Conservation (phyloP, 2,797 vertebrate species). For the Gastrophryne carolinensis region DNA sequence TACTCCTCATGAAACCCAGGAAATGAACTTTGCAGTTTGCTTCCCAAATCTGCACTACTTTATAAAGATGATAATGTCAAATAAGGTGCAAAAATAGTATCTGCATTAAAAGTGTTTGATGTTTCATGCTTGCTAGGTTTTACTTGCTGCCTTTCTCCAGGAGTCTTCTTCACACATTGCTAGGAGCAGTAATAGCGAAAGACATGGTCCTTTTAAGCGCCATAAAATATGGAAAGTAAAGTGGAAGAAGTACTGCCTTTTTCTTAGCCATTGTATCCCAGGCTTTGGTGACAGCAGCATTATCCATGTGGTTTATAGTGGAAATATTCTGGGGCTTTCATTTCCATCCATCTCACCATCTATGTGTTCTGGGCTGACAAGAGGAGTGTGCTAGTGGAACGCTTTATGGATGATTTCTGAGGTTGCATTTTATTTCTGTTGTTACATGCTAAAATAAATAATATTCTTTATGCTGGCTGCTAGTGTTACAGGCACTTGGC, state of each 20-base stretch:
- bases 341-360: constrained; percentile 21
- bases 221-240: constrained; percentile 36
- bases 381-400: neutral
- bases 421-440: constrained; percentile 31
- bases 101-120: constrained; percentile 36
- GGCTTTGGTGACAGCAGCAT: constrained; percentile 28
- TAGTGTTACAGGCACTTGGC: constrained; percentile 13
- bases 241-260: neutral
- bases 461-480: constrained; percentile 5
- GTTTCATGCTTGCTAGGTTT: constrained; percentile 44
- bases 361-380: neutral
- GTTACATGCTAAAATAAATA: constrained; percentile 29
- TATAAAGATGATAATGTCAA: constrained; percentile 15
- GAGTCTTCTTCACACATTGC: constrained; percentile 9
- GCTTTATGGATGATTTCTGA: constrained; percentile 26
- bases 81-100: constrained; percentile 29
- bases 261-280: constrained; percentile 26
- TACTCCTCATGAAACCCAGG: neutral
- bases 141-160: constrained; percentile 2
- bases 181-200: constrained; percentile 29
- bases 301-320: constrained; percentile 34
- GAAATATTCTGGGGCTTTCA: constrained; percentile 24
- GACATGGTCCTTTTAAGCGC: constrained; percentile 32
- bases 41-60: constrained; percentile 3
- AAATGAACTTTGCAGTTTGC: constrained; percentile 8